Evolutionary conservation across 2,797 vertebrate species (phyloP), one percentile per base, ranked within the genome.

Genomic region (Argentina silus): DNA sequence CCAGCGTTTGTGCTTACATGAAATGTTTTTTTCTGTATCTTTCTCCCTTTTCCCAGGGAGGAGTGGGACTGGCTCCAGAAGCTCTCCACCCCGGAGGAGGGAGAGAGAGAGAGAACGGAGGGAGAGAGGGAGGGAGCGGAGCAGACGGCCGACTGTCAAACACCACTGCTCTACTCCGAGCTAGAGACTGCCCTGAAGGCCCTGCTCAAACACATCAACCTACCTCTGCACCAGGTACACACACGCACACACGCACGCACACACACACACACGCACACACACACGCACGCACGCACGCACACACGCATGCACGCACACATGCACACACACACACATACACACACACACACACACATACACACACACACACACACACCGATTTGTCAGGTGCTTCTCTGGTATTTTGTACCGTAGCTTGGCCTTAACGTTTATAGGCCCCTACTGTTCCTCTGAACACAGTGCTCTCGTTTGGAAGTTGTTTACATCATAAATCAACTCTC

Each of bases 11-110:
- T 17, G 51, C n/a, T 57, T 19, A 23, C 8, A 21, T 23, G 3
- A 19, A 8, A 3, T 45, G 15, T 57, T 56, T 43, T 15, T 51
- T 61, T 67, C 60, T 62, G 51, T 69, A 15, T 55, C 60, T 75
- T 59, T 74, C 36, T 78, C 17, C 74, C 63, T 72, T n/a, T 57
- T 45, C 21, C 62, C 92, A 99, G 98, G 93, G 96, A 98, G 85
- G 97, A 99, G 88, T 99, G 98, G 98, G 96, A 97, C 87, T 97
- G 96, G 96, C 93, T 99, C 91, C 96, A 97, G 94, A 95, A 84
- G 48, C 91, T 97, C 87, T 93, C 95, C 79, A 93, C 94, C 72
- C 89, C 92, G 9, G 93, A 94, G 84, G 90, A 92, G 77, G 83
- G 94, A 3, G 83, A 86, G 11, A 79, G 62, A 86, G 95, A 95